Base-by-base conservation (phyloP, 2,113 vertebrate genomes). In the Romanogobio albipinnatus region DNA sequence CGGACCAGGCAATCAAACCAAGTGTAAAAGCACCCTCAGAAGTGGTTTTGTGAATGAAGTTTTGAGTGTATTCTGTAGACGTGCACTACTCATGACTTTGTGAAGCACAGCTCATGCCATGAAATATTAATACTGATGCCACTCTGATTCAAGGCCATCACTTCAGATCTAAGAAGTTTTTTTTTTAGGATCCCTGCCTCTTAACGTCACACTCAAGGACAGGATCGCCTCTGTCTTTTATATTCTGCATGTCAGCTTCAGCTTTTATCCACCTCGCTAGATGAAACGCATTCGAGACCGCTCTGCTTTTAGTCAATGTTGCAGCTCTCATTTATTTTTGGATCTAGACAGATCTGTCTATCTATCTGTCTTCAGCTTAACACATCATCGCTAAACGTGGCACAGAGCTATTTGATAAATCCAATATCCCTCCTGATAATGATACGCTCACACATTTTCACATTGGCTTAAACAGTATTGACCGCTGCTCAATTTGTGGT, bases 401-500 rank as follows among this genome's bases (percentile, higher is more conserved):
- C 51, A 91, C 87, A 77, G 74, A 86, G 80, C 79, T 13, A 82
- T 85, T 62, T 56, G 49, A 87, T 89, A 43, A 9, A 84, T 76
- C 64, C n/a, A 45, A 51, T 56, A 68, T 86, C 19, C 17, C 43
- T 58, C 14, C 66, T 81, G 86, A 85, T 87, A 56, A 87, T 84
- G 79, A 56, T 36, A 3, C n/a, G 0, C 53, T 79, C 29, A 45
- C 36, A 81, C 15, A 0, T 70, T 62, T 84, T 83, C 61, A 80
- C n/a, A 11, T 68, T 73, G 47, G 33, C 70, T 71, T 15, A 24
- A 70, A 5, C 24, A 9, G 13, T 75, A 75, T 84, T 86, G 79
- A 78, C 84, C 29, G 53, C 5, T 15, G 29, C 26, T 61, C 36
- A 19, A 49, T 84, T 82, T 74, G 56, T 47, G 79, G 70, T 81